Conservation (phyloP, 2,888 invertebrate species). For the Heliconius charithonia region DNA sequence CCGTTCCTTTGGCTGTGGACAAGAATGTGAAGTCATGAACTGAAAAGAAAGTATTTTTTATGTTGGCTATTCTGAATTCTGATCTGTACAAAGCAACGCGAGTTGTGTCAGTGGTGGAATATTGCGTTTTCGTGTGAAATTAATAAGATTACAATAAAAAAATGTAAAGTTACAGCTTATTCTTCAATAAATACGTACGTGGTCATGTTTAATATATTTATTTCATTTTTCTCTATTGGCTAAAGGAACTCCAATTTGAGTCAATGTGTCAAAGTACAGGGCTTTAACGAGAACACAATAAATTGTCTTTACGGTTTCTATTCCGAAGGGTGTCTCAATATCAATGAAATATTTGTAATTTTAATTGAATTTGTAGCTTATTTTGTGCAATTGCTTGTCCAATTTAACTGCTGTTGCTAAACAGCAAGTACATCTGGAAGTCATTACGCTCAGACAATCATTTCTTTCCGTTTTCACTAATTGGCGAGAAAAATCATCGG, state of each 20-base stretch:
- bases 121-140: constrained; percentile 71
- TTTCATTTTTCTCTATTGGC: constrained; percentile 16
- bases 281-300: constrained; percentile 65
- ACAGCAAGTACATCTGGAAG: constrained; percentile 70
- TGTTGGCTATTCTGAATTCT: constrained; percentile 60
- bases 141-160: constrained; percentile 58
- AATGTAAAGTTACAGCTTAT: constrained; percentile 60
- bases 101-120: constrained; percentile 72
- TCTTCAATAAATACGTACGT: constrained; percentile 54
- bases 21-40: constrained; percentile 9
- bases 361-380: constrained; percentile 43
- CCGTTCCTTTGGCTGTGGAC: neutral
- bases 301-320: constrained; percentile 63
- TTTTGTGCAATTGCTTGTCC: constrained; percentile 43
- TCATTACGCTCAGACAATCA: constrained; percentile 47
- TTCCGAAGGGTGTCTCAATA: constrained; percentile 55
- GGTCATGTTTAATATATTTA: constrained; percentile 44
- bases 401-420: constrained; percentile 29
- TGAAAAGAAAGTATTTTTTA: constrained; percentile 48
- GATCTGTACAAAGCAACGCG: constrained; percentile 77
- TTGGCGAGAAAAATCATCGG: constrained; percentile 49
- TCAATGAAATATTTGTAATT: constrained; percentile 50
- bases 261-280: constrained; percentile 75
- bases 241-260: constrained; percentile 53
- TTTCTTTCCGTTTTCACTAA: constrained; percentile 61